Evolutionary conservation across 2,113 vertebrate genomes (phyloP), one percentile per base, ranked within the genome.

Genomic region (Callipepla squamata): DNA sequence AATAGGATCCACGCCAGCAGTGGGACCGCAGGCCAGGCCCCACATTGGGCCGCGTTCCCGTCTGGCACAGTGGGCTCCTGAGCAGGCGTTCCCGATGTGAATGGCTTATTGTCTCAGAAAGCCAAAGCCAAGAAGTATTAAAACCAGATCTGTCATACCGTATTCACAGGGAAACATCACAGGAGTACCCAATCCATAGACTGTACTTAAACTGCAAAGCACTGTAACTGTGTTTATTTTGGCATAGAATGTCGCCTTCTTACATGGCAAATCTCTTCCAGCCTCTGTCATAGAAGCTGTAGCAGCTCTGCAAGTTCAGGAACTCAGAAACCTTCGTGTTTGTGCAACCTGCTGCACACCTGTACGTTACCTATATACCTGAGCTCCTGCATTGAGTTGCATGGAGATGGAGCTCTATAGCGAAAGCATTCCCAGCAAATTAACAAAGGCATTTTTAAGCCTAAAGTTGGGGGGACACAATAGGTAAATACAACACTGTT

Each of bases 281-380:
- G 7, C 20, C 22, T 57, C 11, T 0, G 0, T 4, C 36, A 17
- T 8, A 58, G 36, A 87, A 40, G 17, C 11, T 36, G 44, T 6
- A 45, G 38, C 17, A 40, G 45, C 20, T 89, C 69, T 65, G 7
- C 17, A 12, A 2, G 7, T 13, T 73, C 13, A 4, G 2, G 6
- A 74, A 63, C 25, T 38, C 48, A 73, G 26, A 74, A 25, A 13
- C 58, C 23, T 36, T 62, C 42, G 50, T 44, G 22, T 15, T 53
- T 23, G n/a, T 44, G 25, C 81, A 87, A 34, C 51, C 61, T 57
- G 20, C 2, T 70, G 32, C 26, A 34, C 2, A 2, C 7, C 45
- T 44, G 22, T 18, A 34, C 48, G 22, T 22, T 6, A 58, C 30
- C 16, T 32, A 10, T 7, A 61, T 0, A 50, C 6, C 19, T 7